Percentiles rank a stretch among this genome's conserved stretches.
Evolutionary conservation across 2,113 vertebrate genomes (phyloP).

Genomic region (Brienomyrus longianalis): DNA sequence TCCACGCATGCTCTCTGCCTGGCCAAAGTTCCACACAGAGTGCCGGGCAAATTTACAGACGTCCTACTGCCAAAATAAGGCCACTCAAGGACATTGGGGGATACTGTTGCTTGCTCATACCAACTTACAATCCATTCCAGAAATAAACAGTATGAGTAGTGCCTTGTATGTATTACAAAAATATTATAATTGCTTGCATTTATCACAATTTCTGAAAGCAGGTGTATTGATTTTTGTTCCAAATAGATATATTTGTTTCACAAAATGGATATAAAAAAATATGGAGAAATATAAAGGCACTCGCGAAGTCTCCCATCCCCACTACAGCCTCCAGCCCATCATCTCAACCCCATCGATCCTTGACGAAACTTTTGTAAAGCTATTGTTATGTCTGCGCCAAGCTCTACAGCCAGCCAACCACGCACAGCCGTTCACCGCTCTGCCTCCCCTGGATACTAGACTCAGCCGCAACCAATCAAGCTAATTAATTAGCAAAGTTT

Average conservation of each 20-base stretch:
- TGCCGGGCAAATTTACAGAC: conserved; percentile 1
- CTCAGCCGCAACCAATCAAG: neutral
- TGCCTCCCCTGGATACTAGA: neutral
- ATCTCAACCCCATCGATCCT: neutral
- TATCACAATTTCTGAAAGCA: neutral
- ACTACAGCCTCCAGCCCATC: neutral
- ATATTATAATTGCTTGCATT: neutral
- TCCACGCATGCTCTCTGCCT: neutral
- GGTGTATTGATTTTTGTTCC: neutral
- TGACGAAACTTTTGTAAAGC: neutral
- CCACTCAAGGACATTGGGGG: conserved; percentile 11
- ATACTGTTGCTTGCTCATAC: neutral
- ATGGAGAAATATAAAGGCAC: neutral
- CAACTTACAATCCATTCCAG: neutral
- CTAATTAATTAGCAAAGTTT: neutral
- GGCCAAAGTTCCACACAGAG: neutral
- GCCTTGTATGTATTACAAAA: neutral
- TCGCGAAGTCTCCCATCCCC: neutral
- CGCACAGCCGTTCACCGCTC: neutral
- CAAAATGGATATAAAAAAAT: neutral
- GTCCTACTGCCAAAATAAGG: neutral
- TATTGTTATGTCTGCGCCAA: neutral
- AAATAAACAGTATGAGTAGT: neutral
- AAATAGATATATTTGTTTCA: neutral
- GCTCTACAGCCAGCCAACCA: neutral